Conservation (phyloP, 2,113 vertebrate species). For the Thamnaconus septentrionalis region DNA sequence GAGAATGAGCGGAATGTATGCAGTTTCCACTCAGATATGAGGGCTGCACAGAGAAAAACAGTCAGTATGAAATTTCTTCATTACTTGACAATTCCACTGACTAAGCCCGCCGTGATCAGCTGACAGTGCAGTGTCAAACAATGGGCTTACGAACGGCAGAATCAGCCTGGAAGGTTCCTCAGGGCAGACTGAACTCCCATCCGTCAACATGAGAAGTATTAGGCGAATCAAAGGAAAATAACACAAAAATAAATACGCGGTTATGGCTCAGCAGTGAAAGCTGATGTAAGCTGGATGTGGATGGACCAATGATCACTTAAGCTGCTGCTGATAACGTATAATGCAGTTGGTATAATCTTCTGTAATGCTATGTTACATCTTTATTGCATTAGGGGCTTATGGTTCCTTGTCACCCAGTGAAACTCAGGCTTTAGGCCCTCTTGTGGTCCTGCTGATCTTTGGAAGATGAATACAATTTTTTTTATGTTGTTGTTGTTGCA, state of each 20-base stretch:
- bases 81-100: slow-evolving; percentile 65
- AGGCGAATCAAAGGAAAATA: slow-evolving; percentile 41
- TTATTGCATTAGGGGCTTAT: no score
- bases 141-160: slow-evolving; percentile 42
- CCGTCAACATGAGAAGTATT: slow-evolving; percentile 46
- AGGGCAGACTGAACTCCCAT: slow-evolving; percentile 30
- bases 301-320: slow-evolving; percentile 35
- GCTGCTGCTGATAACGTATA: slow-evolving; percentile 19
- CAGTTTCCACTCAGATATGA: slow-evolving; percentile 57
- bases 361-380: neutral
- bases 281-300: slow-evolving; percentile 47
- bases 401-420: no score
- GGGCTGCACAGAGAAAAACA: slow-evolving; percentile 50
- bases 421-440: no score
- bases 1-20: slow-evolving; percentile 69
- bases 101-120: slow-evolving; percentile 58
- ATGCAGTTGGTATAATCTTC: neutral
- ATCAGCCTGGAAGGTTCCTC: slow-evolving; percentile 38
- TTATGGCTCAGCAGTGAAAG: slow-evolving; percentile 43
- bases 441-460: no score
- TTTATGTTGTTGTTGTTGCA: no score
- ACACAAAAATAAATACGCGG: slow-evolving; percentile 51
- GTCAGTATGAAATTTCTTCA: slow-evolving; percentile 64
- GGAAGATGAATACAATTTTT: no score
- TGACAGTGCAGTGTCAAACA: slow-evolving; percentile 65